Percentiles rank a stretch among this genome's conserved stretches.
Conservation (phyloP, 2,797 vertebrate genomes). For the Cirrhinus mrigala region DNA sequence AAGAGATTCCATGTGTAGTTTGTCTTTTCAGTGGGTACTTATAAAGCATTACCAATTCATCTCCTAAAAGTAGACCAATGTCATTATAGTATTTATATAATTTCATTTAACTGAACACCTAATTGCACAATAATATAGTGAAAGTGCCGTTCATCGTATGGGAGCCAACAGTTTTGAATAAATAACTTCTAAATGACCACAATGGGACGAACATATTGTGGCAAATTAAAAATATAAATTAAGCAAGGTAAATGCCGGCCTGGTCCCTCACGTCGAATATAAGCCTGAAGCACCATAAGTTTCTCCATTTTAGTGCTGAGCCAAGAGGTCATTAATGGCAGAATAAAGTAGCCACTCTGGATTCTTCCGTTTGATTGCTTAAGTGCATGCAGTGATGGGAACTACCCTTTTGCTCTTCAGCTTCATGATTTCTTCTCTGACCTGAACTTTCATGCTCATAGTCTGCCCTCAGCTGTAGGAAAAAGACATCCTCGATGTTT, state of each 20-base stretch:
- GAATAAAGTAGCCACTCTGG: slow-evolving; percentile 40
- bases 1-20: background rate
- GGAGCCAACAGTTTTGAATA: background rate
- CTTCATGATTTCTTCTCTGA: slow-evolving; percentile 38
- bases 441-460: slow-evolving; percentile 24
- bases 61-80: background rate
- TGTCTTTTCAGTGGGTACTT: background rate
- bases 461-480: background rate
- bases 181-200: slow-evolving; percentile 23
- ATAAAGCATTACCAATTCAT: background rate
- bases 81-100: background rate
- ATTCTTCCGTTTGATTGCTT: slow-evolving; percentile 39
- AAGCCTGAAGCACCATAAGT: slow-evolving; percentile 33
- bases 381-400: slow-evolving; percentile 37
- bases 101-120: background rate
- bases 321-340: slow-evolving; percentile 43
- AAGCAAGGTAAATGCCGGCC: slow-evolving; percentile 13
- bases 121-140: slow-evolving; percentile 20
- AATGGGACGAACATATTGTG: slow-evolving; percentile 1
- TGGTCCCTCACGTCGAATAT: slow-evolving; percentile 10
- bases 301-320: slow-evolving; percentile 30
- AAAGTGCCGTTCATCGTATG: background rate
- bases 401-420: slow-evolving; percentile 31
- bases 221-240: slow-evolving; percentile 26
- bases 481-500: background rate